Evolutionary conservation across 2,888 invertebrate genomes (phyloP).

Genomic region (Harmothoe impar): DNA sequence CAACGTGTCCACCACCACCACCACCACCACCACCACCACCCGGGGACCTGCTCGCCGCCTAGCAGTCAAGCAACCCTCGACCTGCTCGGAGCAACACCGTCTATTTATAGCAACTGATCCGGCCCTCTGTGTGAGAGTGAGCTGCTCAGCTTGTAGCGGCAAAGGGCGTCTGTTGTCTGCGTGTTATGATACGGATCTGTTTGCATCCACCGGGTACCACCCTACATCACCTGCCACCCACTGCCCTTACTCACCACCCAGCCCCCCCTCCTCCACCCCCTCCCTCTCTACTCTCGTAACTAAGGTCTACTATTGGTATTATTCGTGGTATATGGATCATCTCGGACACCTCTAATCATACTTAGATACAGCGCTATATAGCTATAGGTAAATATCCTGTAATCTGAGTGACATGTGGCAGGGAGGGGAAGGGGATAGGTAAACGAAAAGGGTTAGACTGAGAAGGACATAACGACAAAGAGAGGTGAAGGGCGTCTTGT

Average conservation of each 20-base stretch:
- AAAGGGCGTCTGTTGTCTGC: constrained; percentile 20
- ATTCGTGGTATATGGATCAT: too few relatives aligned
- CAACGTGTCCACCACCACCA: not conserved
- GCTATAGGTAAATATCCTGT: too few relatives aligned
- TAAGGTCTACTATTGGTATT: too few relatives aligned
- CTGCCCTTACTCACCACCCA: not conserved
- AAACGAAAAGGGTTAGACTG: too few relatives aligned
- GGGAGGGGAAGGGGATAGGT: too few relatives aligned
- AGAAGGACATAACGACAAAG: too few relatives aligned
- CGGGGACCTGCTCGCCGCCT: constrained; percentile 3
- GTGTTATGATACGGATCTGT: not conserved
- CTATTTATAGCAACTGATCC: constrained; percentile 11
- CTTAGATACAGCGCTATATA: too few relatives aligned
- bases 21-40: not conserved
- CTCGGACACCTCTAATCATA: too few relatives aligned
- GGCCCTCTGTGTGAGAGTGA: not conserved
- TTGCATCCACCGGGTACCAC: not conserved
- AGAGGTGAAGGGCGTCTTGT: too few relatives aligned
- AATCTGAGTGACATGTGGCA: too few relatives aligned
- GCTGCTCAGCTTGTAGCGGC: not conserved
- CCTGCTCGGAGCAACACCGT: not conserved
- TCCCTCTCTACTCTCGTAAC: too few relatives aligned
- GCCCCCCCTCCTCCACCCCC: not conserved
- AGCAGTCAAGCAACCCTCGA: not conserved
- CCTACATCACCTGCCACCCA: too few relatives aligned